Percentiles rank a stretch among this genome's conserved stretches.
phyloP scores from a whole-genome alignment of 2,888 invertebrate genomes.

The Drosophila kuntzei region DNA sequence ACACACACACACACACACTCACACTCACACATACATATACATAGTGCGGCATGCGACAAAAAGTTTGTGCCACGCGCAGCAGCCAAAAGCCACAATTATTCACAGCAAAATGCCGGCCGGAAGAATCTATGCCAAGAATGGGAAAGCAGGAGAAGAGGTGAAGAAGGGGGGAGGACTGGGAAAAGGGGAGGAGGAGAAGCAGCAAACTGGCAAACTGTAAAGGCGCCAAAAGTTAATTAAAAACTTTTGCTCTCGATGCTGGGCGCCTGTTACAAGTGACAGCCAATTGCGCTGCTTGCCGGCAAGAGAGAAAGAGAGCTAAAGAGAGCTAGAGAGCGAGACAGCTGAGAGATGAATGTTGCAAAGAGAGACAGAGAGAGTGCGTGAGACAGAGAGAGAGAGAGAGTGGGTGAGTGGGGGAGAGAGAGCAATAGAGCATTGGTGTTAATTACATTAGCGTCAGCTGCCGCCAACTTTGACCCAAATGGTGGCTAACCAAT shows the following conservation, averaged over 20 bases:
- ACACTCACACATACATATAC: background rate
- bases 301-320: conserved; percentile 49
- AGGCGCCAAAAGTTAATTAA: conserved; percentile 76
- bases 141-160: background rate
- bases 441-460: conserved; percentile 73
- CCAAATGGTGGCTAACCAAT: conserved; percentile 46
- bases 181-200: background rate
- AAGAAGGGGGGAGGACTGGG: background rate
- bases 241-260: conserved; percentile 59
- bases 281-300: conserved; percentile 58
- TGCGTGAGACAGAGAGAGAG: conserved; percentile 5
- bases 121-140: conserved; percentile 12
- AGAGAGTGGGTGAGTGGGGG: conserved; percentile 9
- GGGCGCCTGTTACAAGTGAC: conserved; percentile 76
- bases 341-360: conserved; percentile 4
- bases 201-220: conserved; percentile 23
- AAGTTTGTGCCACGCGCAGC: conserved; percentile 59
- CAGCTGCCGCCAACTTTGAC: conserved; percentile 63
- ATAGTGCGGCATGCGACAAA: conserved; percentile 32
- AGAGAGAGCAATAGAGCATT: conserved; percentile 21
- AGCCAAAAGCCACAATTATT: conserved; percentile 50
- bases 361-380: conserved; percentile 2
- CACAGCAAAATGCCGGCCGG: conserved; percentile 28
- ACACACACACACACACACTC: background rate
- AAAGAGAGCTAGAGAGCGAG: conserved; percentile 15